A percentile compares a stretch with the other conserved stretches of the same genome.
Conservation (phyloP, 2,113 vertebrate genomes). For the Dasyprocta punctata region DNA sequence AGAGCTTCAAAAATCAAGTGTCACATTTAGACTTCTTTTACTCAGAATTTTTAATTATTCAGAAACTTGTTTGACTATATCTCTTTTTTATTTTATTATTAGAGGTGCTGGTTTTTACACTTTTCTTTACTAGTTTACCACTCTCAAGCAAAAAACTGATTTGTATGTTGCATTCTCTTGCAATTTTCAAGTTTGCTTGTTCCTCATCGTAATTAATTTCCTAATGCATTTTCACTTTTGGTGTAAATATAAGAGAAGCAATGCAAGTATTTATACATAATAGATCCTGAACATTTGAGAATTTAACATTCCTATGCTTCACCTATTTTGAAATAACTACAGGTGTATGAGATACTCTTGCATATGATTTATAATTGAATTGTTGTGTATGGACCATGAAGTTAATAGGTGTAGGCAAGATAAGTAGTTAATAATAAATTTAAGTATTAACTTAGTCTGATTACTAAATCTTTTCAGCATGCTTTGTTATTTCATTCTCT, state of each 20-base stretch:
- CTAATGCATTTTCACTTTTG: not conserved
- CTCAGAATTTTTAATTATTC: not conserved
- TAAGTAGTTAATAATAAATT: not conserved
- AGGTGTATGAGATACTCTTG: not conserved
- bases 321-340: not conserved
- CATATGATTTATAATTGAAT: not conserved
- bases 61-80: not conserved
- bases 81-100: not conserved
- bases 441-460: not conserved
- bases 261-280: not conserved
- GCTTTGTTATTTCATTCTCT: not conserved
- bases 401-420: not conserved
- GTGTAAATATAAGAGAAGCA: not conserved
- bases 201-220: not conserved
- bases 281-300: not conserved
- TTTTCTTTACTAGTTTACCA: not conserved
- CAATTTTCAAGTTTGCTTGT: not conserved
- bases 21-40: constrained; percentile 2
- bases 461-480: not conserved
- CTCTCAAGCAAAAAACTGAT: not conserved
- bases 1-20: constrained; percentile 16
- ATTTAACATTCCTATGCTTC: not conserved
- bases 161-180: not conserved
- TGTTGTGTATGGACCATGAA: not conserved
- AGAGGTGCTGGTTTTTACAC: not conserved